Percentiles rank a stretch among this genome's conserved stretches.
phyloP scores from a whole-genome alignment of 2,888 invertebrate species.

The Meliscaeva auricollis region DNA sequence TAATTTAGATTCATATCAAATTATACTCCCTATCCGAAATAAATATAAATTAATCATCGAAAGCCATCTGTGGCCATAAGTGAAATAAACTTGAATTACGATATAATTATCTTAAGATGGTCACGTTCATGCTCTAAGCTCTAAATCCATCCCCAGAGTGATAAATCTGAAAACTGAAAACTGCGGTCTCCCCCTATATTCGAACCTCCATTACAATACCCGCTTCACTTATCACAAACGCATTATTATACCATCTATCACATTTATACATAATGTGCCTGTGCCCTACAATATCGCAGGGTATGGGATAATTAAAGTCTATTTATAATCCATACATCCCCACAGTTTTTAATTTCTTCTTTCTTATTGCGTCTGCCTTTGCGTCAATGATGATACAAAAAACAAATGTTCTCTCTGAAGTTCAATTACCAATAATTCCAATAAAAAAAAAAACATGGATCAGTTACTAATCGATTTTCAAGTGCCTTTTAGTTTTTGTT shows the following conservation, averaged over 20 bases:
- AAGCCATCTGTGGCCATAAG: too few species aligned
- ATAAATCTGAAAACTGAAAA: constrained; percentile 20
- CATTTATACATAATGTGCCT: constrained; percentile 25
- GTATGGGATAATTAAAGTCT: constrained; percentile 57
- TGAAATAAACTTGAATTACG: too few species aligned
- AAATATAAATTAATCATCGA: too few species aligned
- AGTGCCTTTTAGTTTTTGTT: constrained; percentile 31
- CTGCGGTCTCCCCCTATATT: neutral
- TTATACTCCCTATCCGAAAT: too few species aligned
- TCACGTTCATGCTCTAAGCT: neutral
- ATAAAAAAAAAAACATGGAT: constrained; percentile 45
- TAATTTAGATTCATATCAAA: too few species aligned
- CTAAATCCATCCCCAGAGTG: constrained; percentile 31
- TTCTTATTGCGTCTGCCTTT: constrained; percentile 2
- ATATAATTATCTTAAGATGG: too few species aligned
- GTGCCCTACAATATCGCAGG: constrained; percentile 25
- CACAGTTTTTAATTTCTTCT: constrained; percentile 24
- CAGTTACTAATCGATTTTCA: constrained; percentile 60
- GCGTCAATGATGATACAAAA: constrained; percentile 9
- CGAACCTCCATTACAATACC: constrained; percentile 35
- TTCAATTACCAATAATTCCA: constrained; percentile 6
- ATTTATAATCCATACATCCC: constrained; percentile 48
- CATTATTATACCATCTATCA: constrained; percentile 47
- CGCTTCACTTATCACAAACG: constrained; percentile 63
- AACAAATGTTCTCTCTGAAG: constrained; percentile 5